Conservation (phyloP, 2,797 vertebrate species). For the Platalea minor region DNA sequence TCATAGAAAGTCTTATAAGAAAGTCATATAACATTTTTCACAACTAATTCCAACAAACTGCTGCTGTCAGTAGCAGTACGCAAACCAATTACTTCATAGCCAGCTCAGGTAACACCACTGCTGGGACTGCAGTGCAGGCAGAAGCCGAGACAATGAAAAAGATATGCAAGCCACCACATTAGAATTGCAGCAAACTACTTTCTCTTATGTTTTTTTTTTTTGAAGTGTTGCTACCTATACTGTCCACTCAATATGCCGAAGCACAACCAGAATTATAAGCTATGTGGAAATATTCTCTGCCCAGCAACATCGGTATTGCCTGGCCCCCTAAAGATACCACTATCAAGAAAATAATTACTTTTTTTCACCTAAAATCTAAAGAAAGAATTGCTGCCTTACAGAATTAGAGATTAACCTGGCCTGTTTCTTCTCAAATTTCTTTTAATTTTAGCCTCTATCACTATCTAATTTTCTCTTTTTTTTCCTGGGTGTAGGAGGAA, state of each 20-base stretch:
- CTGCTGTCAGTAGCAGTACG: neutral
- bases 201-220: neutral
- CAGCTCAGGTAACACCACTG: neutral
- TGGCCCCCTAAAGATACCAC: neutral
- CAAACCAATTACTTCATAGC: neutral
- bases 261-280: neutral
- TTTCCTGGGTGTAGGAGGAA: conserved; percentile 1
- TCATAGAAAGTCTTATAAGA: neutral
- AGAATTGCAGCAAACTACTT: neutral
- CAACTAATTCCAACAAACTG: neutral
- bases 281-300: neutral
- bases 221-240: neutral
- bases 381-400: neutral
- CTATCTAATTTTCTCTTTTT: neutral
- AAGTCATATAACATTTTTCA: neutral
- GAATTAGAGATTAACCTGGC: neutral
- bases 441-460: conserved; percentile 20
- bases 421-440: neutral
- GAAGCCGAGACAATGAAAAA: neutral
- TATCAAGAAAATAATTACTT: neutral
- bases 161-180: neutral
- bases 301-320: fast-evolving
- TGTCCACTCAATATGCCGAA: neutral
- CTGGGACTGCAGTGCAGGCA: neutral
- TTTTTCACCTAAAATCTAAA: neutral